These are phyloP conservation scores for Brachionichthys hirsutus DNA, from an alignment of 2,113 vertebrate species.

Conservation along the genomic window DNA sequence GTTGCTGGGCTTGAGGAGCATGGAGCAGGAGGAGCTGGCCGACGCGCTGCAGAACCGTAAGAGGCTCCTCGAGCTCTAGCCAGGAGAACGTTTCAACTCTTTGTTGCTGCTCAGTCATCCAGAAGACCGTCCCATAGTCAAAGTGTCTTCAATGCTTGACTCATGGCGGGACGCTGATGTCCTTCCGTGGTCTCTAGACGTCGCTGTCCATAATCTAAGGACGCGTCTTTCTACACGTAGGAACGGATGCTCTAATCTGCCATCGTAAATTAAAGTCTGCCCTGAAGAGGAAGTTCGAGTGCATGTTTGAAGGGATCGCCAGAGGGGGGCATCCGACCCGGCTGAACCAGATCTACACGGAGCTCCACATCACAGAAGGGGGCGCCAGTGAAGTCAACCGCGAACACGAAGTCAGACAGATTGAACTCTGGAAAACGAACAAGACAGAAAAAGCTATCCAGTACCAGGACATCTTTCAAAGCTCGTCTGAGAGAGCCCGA, in stretches of 20 bases:
- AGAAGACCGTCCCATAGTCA: no score
- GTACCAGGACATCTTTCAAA: conserved; percentile 16
- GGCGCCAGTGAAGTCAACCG: conserved; percentile 8
- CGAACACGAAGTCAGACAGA: conserved; percentile 53
- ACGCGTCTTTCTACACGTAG: background rate
- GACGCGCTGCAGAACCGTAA: background rate
- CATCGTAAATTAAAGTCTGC: background rate
- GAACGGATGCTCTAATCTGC: background rate
- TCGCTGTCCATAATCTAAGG: background rate
- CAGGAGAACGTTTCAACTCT: no score
- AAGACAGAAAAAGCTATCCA: conserved; percentile 7
- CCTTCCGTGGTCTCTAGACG: no score
- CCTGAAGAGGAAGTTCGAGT: conserved; percentile 21
- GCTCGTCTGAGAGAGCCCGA: background rate
- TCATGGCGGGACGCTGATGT: no score
- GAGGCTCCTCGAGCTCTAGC: no score
- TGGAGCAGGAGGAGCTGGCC: background rate
- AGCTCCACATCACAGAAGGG: conserved; percentile 37
- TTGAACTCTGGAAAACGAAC: conserved; percentile 37
- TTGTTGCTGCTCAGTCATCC: no score
- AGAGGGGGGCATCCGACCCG: conserved; percentile 12
- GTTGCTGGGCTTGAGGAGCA: background rate
- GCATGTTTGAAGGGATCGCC: conserved; percentile 31
- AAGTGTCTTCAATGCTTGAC: no score
- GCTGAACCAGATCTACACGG: conserved; percentile 36